Evolutionary conservation across 2,113 vertebrate genomes (phyloP).

Genomic region (Pseudonaja textilis): DNA sequence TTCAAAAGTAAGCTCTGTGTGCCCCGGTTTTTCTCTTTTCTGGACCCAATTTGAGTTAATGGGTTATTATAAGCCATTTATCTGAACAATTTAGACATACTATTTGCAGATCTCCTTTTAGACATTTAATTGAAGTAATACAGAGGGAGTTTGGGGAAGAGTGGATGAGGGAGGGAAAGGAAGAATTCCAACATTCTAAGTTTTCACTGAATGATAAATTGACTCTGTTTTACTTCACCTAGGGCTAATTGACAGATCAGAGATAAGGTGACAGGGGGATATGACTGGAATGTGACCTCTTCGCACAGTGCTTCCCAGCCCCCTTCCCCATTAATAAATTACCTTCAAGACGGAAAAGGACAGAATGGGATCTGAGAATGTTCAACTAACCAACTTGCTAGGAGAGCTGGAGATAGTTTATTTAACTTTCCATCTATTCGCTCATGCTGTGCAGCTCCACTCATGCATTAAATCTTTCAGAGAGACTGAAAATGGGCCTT

Average conservation of each 20-base stretch:
- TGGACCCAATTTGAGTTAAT: background rate
- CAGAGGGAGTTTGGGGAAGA: background rate
- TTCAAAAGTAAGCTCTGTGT: background rate
- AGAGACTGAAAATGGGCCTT: conserved; percentile 9
- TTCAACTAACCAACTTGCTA: conserved; percentile 10
- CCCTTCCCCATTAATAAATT: conserved; percentile 30
- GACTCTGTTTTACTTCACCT: conserved; percentile 49
- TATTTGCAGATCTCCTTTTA: background rate
- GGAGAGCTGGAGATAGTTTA: background rate
- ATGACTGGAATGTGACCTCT: conserved; percentile 51
- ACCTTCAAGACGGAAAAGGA: conserved; percentile 33
- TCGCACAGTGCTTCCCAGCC: background rate
- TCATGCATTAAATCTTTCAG: conserved; percentile 21
- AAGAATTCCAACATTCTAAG: conserved; percentile 8
- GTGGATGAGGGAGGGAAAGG: background rate
- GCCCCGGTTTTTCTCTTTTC: background rate
- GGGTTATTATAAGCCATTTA: background rate
- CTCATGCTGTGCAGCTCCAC: conserved; percentile 8
- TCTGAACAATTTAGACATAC: background rate
- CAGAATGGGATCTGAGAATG: background rate
- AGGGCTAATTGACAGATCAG: accelerated
- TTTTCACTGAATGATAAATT: conserved; percentile 14
- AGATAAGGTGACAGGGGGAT: conserved; percentile 50
- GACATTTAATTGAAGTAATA: conserved; percentile 19
- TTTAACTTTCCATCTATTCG: conserved; percentile 12